Evolutionary conservation across 2,113 vertebrate genomes (phyloP).

Genomic region (Marcusenius ussheri): DNA sequence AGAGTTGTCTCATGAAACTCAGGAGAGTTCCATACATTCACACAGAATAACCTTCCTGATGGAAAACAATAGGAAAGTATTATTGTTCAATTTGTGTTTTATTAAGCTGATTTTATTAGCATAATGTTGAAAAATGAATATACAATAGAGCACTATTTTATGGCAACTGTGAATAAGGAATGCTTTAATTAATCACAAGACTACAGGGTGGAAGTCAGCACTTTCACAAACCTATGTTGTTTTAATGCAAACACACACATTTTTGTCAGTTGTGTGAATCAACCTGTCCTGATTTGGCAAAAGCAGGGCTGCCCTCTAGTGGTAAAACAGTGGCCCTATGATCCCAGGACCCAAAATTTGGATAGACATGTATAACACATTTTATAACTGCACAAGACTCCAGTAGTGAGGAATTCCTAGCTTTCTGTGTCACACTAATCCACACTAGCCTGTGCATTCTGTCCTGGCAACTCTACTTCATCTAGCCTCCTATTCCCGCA

Average conservation of each 20-base stretch:
- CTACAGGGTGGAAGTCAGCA: neutral
- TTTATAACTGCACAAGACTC: neutral
- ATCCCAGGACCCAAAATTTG: neutral
- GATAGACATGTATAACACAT: neutral
- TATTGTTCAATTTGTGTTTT: neutral
- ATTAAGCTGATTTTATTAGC: neutral
- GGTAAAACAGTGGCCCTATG: conserved; percentile 47
- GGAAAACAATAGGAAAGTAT: neutral
- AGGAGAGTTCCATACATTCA: neutral
- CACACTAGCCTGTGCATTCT: neutral
- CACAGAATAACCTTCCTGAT: neutral
- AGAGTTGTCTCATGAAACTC: neutral
- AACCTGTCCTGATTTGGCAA: conserved; percentile 44
- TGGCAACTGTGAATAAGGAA: neutral
- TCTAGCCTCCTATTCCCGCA: neutral
- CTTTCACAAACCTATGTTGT: neutral
- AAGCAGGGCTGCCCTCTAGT: conserved; percentile 86
- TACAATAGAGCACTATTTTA: neutral
- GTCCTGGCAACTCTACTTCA: neutral
- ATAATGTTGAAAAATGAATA: neutral
- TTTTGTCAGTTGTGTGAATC: conserved; percentile 2
- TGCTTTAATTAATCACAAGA: neutral
- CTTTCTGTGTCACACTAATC: neutral
- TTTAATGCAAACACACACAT: neutral
- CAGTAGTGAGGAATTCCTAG: neutral